Percentiles rank a stretch among this genome's conserved stretches.
Evolutionary conservation across 2,797 vertebrate species (phyloP).

Genomic region (Coluber constrictor): DNA sequence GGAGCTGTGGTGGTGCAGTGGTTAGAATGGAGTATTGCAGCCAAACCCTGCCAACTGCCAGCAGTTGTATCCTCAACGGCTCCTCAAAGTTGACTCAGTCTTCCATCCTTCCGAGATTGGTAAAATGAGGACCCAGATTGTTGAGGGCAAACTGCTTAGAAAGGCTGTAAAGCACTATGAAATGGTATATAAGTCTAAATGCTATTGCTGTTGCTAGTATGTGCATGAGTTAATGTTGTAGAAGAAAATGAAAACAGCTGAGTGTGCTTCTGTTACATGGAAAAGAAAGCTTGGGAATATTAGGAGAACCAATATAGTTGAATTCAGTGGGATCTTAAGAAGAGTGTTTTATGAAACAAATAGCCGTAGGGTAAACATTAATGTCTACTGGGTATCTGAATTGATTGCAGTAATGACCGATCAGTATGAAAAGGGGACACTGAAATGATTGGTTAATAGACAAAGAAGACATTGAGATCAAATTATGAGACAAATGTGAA

Average conservation of each 20-base stretch:
- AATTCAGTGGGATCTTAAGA: neutral
- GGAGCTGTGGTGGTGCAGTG: neutral
- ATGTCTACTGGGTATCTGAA: neutral
- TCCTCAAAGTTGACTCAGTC: too few species aligned
- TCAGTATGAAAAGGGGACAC: neutral
- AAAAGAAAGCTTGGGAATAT: neutral
- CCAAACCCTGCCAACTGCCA: too few species aligned
- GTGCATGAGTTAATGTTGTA: neutral
- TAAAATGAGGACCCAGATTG: too few species aligned
- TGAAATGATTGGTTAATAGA: neutral
- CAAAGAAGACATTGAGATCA: neutral
- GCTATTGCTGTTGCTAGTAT: too few species aligned
- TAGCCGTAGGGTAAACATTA: neutral
- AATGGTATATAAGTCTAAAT: too few species aligned
- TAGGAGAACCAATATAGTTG: neutral
- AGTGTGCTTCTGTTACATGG: neutral
- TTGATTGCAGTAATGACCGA: neutral
- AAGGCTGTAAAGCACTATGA: too few species aligned
- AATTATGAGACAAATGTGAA: neutral
- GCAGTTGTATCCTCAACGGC: too few species aligned
- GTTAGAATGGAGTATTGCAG: too few species aligned
- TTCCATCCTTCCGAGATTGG: too few species aligned
- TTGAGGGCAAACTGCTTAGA: too few species aligned
- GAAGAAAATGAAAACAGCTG: neutral
- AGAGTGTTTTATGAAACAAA: neutral